Evolutionary conservation across 2,888 invertebrate species (phyloP), one percentile per base, ranked within the genome.

Genomic region (Platypus cylindrus): DNA sequence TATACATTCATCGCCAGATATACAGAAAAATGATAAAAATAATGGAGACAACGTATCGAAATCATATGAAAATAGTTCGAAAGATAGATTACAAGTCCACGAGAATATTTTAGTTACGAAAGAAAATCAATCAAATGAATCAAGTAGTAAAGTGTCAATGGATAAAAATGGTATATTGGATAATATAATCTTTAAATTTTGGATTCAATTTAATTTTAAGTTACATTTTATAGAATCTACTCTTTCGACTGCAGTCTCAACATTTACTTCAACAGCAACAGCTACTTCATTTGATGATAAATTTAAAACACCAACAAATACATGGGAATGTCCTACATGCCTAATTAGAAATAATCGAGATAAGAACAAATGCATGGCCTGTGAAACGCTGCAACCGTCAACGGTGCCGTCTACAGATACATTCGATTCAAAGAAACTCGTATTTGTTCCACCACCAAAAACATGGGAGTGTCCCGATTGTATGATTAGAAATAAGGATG

Each of bases 291-390:
- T 40, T 17, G 40, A 30, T 15, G 43, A 42, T 15, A 44, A 39
- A 34, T 45, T 45, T 17, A 45, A 43, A 29, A 36, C 43, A 2
- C 30, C 41, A 3, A 22, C 38, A 23, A 32, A 60, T 25, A 49
- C 47, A 8, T 81, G 81, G 81, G 72, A 75, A 46, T 82, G 82
- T 55, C 58, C 65, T 1, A 62, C 60, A 13, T 76, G 76, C 49
- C 62, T 74, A 64, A 55, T 73, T 2, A 59, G 58, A 31, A 76
- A 75, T 47, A 60, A 66, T 34, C 49, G 50, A 3, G 62, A 60
- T 1, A 48, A 48, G 1, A 49, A 31, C 1, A 63, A 63, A 33
- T 77, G 76, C 53, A 56, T 62, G 1, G 69, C 73, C 2, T 75
- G 75, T 48, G 59, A 60, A 40, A 58, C 67, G 3, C 55, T 58